A percentile compares a stretch with the other conserved stretches of the same genome.
Conservation (phyloP, 2,113 vertebrate genomes). For the Phrynosoma blainvillii region DNA sequence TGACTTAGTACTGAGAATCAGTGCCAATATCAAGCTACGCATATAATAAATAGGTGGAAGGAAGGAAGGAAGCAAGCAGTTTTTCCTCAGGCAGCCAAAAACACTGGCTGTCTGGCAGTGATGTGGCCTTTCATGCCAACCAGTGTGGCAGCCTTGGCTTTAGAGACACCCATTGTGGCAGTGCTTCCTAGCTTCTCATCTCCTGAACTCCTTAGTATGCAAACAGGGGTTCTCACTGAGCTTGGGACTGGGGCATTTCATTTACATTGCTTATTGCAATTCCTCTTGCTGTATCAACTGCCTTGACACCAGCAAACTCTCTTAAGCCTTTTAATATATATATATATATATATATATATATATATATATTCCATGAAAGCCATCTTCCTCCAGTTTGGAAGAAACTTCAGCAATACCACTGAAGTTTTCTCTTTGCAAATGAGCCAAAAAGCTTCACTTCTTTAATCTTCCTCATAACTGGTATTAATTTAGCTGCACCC, state of each 20-base stretch:
- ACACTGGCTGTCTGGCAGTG: no score
- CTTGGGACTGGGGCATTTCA: background rate
- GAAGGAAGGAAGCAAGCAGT: no score
- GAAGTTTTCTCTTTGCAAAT: conserved; percentile 56
- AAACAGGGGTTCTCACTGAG: no score
- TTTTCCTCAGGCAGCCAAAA: no score
- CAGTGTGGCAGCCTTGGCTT: no score
- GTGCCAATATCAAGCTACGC: no score
- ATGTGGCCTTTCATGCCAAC: no score
- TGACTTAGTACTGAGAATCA: no score
- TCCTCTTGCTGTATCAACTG: background rate
- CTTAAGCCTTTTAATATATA: background rate
- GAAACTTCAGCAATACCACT: conserved; percentile 43
- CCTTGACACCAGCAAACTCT: conserved; percentile 1
- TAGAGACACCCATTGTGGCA: no score
- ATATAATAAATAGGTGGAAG: no score
- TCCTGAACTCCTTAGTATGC: no score
- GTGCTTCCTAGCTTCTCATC: no score
- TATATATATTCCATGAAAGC: conserved; percentile 35
- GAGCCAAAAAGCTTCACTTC: conserved; percentile 5
- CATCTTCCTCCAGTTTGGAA: conserved; percentile 32
- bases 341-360: background rate
- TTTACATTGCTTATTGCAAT: background rate
- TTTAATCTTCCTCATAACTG: conserved; percentile 51
- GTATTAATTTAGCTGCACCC: conserved; percentile 53